phyloP scores from a whole-genome alignment of 2,888 invertebrate genomes.

The Pachymerium ferrugineum region DNA sequence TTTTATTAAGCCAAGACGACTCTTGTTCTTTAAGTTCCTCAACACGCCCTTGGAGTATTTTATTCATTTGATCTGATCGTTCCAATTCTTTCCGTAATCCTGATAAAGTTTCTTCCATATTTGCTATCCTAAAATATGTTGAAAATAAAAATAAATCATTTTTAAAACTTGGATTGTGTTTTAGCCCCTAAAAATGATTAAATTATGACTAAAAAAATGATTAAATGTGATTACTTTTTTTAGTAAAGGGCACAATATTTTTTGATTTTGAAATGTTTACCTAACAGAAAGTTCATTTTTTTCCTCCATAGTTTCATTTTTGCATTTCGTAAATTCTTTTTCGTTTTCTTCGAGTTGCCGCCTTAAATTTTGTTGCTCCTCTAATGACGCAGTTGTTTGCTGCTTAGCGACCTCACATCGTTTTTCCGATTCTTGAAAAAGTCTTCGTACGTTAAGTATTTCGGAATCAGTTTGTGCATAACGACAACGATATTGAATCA shows the following conservation, averaged over 20 bases:
- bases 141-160: no score
- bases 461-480: slow-evolving; percentile 35
- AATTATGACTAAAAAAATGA: no score
- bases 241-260: no score
- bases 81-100: not conserved
- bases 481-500: slow-evolving; percentile 33
- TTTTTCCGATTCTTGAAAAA: slow-evolving; percentile 31
- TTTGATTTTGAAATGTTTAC: not conserved
- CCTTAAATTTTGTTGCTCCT: not conserved
- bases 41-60: not conserved
- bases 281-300: not conserved
- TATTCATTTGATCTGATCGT: not conserved
- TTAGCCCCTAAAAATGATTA: no score
- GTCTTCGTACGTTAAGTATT: slow-evolving; percentile 23
- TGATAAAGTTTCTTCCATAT: not conserved
- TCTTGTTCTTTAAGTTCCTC: not conserved
- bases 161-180: no score
- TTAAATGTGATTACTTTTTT: no score
- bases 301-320: not conserved
- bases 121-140: not conserved
- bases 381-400: not conserved
- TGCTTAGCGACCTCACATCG: slow-evolving; percentile 32
- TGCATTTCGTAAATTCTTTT: not conserved
- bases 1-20: not conserved
- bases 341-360: not conserved